A percentile compares a stretch with the other conserved stretches of the same genome.
Evolutionary conservation across 2,113 vertebrate genomes (phyloP).

Genomic region (Carlito syrichta): DNA sequence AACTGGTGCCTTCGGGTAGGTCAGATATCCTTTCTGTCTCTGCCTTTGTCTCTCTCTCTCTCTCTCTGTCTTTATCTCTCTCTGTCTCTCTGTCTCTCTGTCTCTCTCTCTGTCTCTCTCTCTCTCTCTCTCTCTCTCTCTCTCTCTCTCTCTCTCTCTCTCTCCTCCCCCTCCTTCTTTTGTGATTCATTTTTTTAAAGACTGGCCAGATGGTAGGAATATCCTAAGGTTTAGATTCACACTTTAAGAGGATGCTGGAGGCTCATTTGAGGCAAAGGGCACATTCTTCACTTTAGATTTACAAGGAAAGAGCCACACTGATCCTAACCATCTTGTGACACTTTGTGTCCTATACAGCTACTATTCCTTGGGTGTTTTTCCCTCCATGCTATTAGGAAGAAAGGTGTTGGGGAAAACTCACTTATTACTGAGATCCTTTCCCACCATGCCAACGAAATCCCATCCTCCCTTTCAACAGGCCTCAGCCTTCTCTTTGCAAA

Average conservation of each 20-base stretch:
- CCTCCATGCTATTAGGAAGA: neutral
- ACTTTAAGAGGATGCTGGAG: neutral
- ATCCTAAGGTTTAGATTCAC: neutral
- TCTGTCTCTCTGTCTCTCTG: neutral
- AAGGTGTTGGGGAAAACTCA: neutral
- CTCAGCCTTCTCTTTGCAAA: neutral
- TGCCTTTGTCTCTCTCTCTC: neutral
- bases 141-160: neutral
- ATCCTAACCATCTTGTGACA: neutral
- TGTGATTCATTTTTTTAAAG: neutral
- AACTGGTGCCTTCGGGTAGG: neutral
- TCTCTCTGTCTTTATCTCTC: neutral
- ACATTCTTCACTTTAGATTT: neutral
- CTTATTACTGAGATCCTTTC: neutral
- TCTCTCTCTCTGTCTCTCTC: neutral
- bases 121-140: neutral
- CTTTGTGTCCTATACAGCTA: neutral
- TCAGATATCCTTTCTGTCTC: neutral
- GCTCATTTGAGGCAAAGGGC: neutral
- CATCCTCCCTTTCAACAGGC: neutral
- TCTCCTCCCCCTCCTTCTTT: neutral
- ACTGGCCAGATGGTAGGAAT: neutral
- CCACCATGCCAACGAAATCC: neutral
- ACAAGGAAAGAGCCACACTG: neutral
- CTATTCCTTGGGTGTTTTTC: neutral